phyloP scores from a whole-genome alignment of 2,888 invertebrate species.

The Steromphala cineraria region DNA sequence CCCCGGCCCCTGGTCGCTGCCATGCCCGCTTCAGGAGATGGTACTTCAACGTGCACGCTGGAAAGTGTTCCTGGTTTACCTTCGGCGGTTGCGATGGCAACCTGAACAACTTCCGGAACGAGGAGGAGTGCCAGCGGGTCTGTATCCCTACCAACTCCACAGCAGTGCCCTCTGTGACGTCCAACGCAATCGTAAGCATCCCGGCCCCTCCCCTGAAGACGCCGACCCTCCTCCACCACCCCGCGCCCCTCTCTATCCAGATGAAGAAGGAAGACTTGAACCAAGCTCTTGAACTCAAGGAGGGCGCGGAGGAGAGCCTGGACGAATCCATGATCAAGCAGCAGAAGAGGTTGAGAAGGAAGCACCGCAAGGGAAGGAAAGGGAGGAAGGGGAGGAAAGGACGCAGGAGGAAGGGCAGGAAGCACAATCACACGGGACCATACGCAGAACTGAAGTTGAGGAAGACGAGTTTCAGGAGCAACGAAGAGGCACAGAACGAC shows the following conservation, averaged over 20 bases:
- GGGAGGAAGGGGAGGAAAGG: slow-evolving; percentile 28
- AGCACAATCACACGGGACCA: background rate
- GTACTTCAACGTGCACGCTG: slow-evolving; percentile 63
- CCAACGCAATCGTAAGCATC: background rate
- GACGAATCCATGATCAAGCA: slow-evolving; percentile 21
- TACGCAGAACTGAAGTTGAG: slow-evolving; percentile 21
- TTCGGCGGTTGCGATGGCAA: slow-evolving; percentile 67
- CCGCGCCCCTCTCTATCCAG: slow-evolving; percentile 18
- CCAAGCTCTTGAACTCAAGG: slow-evolving; percentile 25
- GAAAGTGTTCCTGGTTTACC: slow-evolving; percentile 63
- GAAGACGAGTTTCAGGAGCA: slow-evolving; percentile 7
- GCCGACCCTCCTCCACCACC: slow-evolving; percentile 9
- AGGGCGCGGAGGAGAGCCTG: slow-evolving; percentile 15
- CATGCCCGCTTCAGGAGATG: slow-evolving; percentile 61
- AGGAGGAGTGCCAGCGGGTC: slow-evolving; percentile 52
- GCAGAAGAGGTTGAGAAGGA: slow-evolving; percentile 31
- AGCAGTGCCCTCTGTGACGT: background rate
- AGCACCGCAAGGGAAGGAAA: slow-evolving; percentile 36
- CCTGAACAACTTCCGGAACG: slow-evolving; percentile 62
- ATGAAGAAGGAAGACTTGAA: background rate
- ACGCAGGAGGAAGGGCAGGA: background rate
- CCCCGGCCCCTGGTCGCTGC: slow-evolving; percentile 59
- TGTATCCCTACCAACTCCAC: slow-evolving; percentile 43
- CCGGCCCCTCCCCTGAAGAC: background rate
- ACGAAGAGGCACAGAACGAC: slow-evolving; percentile 9